Conservation (phyloP, 2,113 vertebrate genomes). For the Alligator sinensis region DNA sequence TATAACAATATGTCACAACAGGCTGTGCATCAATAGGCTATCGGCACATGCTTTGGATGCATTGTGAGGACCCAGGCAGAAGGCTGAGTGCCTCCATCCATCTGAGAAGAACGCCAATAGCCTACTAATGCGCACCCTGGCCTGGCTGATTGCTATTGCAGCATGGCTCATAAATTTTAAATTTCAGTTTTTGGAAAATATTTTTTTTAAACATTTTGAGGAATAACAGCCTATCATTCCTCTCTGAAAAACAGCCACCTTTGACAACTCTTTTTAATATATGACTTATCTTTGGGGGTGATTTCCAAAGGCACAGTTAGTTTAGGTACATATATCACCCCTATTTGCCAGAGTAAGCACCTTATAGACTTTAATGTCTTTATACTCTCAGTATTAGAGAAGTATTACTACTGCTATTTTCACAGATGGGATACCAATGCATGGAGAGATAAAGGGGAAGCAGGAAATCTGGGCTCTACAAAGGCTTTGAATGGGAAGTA, state of each 20-base stretch:
- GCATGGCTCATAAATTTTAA: background rate
- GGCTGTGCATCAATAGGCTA: slow-evolving; percentile 42
- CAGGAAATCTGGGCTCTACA: no score
- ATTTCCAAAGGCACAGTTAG: background rate
- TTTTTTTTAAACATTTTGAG: background rate
- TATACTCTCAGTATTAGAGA: background rate
- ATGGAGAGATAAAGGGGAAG: background rate
- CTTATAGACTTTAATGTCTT: background rate
- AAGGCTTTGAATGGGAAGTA: background rate
- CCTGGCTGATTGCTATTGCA: background rate
- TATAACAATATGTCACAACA: slow-evolving; percentile 37
- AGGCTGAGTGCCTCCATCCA: slow-evolving; percentile 15
- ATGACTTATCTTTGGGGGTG: background rate
- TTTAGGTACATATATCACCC: background rate
- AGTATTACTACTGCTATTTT: background rate
- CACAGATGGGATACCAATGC: background rate
- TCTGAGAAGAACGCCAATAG: background rate
- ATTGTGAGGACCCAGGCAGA: slow-evolving; percentile 19
- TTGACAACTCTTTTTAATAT: background rate
- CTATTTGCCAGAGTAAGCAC: background rate
- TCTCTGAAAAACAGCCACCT: background rate
- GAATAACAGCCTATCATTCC: background rate
- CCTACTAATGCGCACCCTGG: background rate
- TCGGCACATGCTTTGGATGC: background rate
- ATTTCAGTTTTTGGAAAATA: background rate